A percentile compares a stretch with the other conserved stretches of the same genome.
Evolutionary conservation across 2,113 vertebrate genomes (phyloP).

Genomic region (Amia ocellicauda): DNA sequence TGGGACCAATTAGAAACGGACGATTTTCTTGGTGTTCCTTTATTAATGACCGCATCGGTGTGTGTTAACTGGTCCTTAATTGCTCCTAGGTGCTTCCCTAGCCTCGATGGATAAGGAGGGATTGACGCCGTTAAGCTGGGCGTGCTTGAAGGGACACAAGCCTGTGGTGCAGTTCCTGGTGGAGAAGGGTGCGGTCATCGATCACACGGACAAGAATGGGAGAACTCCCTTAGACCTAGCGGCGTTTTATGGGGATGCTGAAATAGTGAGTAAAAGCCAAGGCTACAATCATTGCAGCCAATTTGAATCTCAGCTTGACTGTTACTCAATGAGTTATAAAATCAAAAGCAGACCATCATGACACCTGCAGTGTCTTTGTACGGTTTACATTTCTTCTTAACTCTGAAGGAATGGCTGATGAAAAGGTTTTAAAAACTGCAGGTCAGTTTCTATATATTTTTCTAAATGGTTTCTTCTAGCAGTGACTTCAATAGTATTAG

Average conservation of each 20-base stretch:
- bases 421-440: no score
- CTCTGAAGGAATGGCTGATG: no score
- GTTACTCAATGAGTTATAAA: no score
- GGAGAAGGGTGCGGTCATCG: conserved; percentile 85
- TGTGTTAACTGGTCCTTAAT: not conserved
- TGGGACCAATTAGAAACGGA: no score
- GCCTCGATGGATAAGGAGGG: conserved; percentile 93
- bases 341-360: no score
- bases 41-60: not conserved
- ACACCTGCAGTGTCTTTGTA: no score
- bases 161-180: conserved; percentile 86
- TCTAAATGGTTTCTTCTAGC: no score
- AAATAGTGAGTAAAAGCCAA: conserved; percentile 77
- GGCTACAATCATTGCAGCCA: no score
- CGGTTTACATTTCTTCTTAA: no score
- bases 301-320: no score
- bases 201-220: conserved; percentile 94
- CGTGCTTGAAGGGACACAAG: conserved; percentile 93
- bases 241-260: conserved; percentile 92
- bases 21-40: conserved; percentile 6
- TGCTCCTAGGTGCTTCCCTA: conserved; percentile 74
- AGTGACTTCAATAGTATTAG: no score
- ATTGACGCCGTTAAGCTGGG: conserved; percentile 91
- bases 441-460: no score
- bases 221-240: conserved; percentile 92